Conservation (phyloP, 2,797 vertebrate species). For the Centropyge bicolor region DNA sequence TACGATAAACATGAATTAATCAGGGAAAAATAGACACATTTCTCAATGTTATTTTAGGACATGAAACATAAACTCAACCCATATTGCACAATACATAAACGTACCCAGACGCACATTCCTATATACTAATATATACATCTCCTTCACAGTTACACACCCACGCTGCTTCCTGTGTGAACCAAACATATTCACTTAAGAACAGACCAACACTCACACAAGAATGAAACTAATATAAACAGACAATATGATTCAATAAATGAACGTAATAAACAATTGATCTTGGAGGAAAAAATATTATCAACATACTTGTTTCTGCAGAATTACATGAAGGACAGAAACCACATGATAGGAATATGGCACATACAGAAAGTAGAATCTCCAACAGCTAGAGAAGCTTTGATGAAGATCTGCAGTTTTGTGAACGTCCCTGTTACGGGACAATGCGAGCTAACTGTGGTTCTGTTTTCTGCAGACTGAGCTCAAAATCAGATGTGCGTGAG, state of each 20-base stretch:
- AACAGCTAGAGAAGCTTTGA: not conserved
- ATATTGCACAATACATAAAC: slow-evolving; percentile 33
- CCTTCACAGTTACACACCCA: slow-evolving; percentile 49
- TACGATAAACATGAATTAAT: not conserved
- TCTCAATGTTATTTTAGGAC: not conserved
- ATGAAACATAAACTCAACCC: not conserved
- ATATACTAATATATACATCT: slow-evolving; percentile 26
- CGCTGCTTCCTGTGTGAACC: slow-evolving; percentile 19
- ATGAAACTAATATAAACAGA: not conserved
- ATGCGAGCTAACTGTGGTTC: not conserved
- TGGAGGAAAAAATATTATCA: not conserved
- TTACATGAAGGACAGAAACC: not conserved
- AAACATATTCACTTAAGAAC: slow-evolving; percentile 23
- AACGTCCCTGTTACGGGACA: not conserved
- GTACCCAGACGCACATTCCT: slow-evolving; percentile 20
- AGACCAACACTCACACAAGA: not conserved
- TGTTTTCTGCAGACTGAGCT: slow-evolving; percentile 9
- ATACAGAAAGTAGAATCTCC: not conserved
- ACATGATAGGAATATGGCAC: not conserved
- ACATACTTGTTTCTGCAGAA: not conserved
- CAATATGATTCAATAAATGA: not conserved
- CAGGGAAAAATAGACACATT: not conserved
- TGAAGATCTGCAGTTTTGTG: not conserved
- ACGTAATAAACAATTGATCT: not conserved
- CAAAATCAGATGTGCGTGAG: not conserved